Base-by-base conservation (phyloP, 2,888 invertebrate genomes). In the Parthenolecanium corni region DNA sequence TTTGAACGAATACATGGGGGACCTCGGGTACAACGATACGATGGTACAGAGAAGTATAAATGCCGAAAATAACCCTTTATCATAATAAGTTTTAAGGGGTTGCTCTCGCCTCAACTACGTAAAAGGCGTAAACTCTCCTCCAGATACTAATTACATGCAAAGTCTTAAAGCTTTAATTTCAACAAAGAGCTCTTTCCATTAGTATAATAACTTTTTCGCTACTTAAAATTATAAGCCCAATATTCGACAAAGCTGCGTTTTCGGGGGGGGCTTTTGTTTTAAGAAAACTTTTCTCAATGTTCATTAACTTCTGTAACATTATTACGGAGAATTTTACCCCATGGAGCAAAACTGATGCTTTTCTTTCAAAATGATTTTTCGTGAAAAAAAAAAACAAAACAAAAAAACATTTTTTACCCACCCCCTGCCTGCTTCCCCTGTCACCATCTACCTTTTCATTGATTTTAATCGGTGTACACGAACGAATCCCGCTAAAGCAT, bases 121-220 rank as follows among this genome's bases (percentile, higher is more conserved):
- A 58, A 58, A 58, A 58, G 46, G 58, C 58, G 58, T 58, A 49
- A 58, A 58, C 47, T 58, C 49, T 58, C 49, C 36, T 58, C 58
- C 58, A 58, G 58, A 58, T 58, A 58, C 58, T 58, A 58, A 58
- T 58, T 58, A 58, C 58, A 58, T 58, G 58, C 58, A 58, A 47
- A 58, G 58, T 58, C 58, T 58, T 58, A 58, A 58, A 58, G 58
- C 58, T 58, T 58, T 58, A 58, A 58, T 58, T 58, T 58, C 58
- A 58, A 58, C 58, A 58, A 58, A 58, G 58, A 58, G 58, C 58
- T 58, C 58, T 62, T 62, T 62, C 62, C 62, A 62, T 62, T 62
- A 62, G 62, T 62, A 62, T 62, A 62, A 62, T 62, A 62, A 62
- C 52, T 62, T 62, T 62, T 62, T 53, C 62, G 62, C 53, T 52